Evolutionary conservation across 2,797 vertebrate genomes (phyloP), one percentile per base, ranked within the genome.

Genomic region (Karalla daura): DNA sequence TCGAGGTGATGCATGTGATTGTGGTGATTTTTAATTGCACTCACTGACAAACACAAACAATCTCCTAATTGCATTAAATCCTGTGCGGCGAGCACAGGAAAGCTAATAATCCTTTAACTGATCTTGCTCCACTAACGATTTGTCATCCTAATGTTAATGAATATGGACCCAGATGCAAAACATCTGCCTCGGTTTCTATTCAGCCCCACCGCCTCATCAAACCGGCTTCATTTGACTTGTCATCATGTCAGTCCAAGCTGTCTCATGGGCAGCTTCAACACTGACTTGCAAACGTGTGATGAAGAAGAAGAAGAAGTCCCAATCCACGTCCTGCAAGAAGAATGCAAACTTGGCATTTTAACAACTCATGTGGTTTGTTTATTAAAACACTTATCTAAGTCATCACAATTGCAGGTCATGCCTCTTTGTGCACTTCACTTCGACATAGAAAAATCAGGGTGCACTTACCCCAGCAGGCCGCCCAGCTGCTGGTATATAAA

Each of bases 171-270:
- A 70, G 63, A 84, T 74, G 56, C 54, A 52, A 78, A 83, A 84
- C 83, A 87, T 84, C 78, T 85, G 84, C 49, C 47, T 43, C 4
- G 5, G 36, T 60, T 30, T 21, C 41, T 71, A 36, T 65, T 74
- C 17, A 47, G 20, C 49, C 47, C 55, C 37, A 17, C 39, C n/a
- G 7, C 24, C 12, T 47, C 51, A 74, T 83, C 24, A 52, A 55
- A 79, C 43, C 23, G 25, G 52, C 35, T 45, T 11, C 23, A 5
- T 59, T 35, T 21, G 14, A 47, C 52, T 17, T 67, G 40, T 45
- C 45, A 52, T 32, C 39, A 25, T 20, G 20, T 43, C 20, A 39
- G 1, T 35, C n/a, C 1, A 5, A 44, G 49, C 41, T 51, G 37
- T 36, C 24, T 70, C 2, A 41, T 21, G n/a, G n/a, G 23, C 27